A percentile compares a stretch with the other conserved stretches of the same genome.
These are phyloP conservation scores for Molanna angustata DNA, from an alignment of 2,888 invertebrate species.

Conservation along the genomic window DNA sequence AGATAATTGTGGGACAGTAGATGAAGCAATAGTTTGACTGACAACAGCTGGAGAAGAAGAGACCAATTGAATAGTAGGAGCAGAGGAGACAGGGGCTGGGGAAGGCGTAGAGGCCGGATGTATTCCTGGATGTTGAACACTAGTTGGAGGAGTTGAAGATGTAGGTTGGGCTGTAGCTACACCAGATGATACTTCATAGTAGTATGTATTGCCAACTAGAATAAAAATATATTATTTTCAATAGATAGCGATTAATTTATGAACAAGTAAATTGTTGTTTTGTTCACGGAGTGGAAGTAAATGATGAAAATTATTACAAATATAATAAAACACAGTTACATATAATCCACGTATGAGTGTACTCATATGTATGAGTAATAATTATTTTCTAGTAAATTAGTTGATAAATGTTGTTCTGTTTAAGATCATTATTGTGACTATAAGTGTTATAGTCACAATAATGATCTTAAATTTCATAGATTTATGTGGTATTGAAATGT, in stretches of 20 bases:
- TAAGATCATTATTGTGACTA: too few relatives aligned
- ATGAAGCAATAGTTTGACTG: conserved; percentile 34
- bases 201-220: conserved; percentile 21
- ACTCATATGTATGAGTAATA: not conserved
- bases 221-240: conserved; percentile 5
- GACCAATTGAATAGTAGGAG: not conserved
- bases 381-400: too few relatives aligned
- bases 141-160: conserved; percentile 2
- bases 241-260: not conserved
- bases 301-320: too few relatives aligned
- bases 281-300: too few relatives aligned
- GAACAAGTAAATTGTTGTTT: too few relatives aligned
- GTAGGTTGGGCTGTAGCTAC: conserved; percentile 23
- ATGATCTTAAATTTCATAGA: too few relatives aligned
- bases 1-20: not conserved
- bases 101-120: conserved; percentile 28
- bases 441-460: too few relatives aligned
- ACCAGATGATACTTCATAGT: conserved; percentile 29
- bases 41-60: not conserved
- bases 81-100: not conserved
- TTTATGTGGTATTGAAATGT: too few relatives aligned
- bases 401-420: too few relatives aligned
- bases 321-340: too few relatives aligned
- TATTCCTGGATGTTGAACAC: conserved; percentile 29
- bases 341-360: too few relatives aligned